Conservation (phyloP, 2,888 invertebrate genomes). For the Schizaphis graminum region DNA sequence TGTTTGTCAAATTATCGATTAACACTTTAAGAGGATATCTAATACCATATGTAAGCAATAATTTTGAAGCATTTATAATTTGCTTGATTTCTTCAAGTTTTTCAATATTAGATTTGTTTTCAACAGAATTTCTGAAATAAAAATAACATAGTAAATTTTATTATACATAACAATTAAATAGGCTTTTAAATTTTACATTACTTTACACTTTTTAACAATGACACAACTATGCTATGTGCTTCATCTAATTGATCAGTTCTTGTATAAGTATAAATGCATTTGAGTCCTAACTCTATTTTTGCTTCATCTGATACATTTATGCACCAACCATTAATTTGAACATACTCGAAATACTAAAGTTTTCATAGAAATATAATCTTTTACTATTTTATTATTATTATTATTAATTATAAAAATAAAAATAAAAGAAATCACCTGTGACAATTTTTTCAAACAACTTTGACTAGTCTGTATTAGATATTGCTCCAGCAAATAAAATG, state of each 20-base stretch:
- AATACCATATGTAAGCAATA: slow-evolving; percentile 54
- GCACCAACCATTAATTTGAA: slow-evolving; percentile 56
- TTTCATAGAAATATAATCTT: background rate
- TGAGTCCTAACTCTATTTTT: slow-evolving; percentile 73
- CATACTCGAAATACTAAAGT: slow-evolving; percentile 55
- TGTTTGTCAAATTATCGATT: slow-evolving; percentile 39
- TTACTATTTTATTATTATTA: background rate
- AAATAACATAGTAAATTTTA: slow-evolving; percentile 39
- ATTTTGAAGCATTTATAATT: slow-evolving; percentile 57
- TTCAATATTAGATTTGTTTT: slow-evolving; percentile 35
- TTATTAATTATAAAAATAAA: background rate
- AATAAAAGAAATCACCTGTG: slow-evolving; percentile 40
- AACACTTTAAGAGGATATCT: slow-evolving; percentile 52
- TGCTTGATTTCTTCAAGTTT: slow-evolving; percentile 37
- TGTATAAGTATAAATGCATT: slow-evolving; percentile 78
- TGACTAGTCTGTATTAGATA: slow-evolving; percentile 47
- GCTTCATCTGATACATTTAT: slow-evolving; percentile 61
- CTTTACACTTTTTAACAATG: slow-evolving; percentile 53
- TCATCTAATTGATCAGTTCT: slow-evolving; percentile 76
- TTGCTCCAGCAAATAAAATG: slow-evolving; percentile 54
- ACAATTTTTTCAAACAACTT: slow-evolving; percentile 40
- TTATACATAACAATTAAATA: background rate
- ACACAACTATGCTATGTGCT: slow-evolving; percentile 74
- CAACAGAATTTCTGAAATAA: slow-evolving; percentile 35
- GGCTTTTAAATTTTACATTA: slow-evolving; percentile 18